Evolutionary conservation across 2,113 vertebrate species (phyloP).

Genomic region (Amblyopsis rosae): DNA sequence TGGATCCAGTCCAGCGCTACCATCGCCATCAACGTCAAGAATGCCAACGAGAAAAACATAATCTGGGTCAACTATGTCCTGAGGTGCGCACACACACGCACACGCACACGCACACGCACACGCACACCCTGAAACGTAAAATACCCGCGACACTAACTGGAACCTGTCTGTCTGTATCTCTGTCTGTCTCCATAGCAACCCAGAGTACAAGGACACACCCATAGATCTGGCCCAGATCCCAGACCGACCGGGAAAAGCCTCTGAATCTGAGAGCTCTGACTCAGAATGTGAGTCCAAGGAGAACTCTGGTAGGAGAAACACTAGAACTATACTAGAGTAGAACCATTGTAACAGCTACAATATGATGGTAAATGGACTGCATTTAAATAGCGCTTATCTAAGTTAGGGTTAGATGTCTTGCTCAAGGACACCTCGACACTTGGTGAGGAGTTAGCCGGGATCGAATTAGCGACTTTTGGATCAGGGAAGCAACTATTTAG

Average conservation of each 20-base stretch:
- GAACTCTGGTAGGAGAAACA: conserved; percentile 85
- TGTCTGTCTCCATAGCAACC: conserved; percentile 80
- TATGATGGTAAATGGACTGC: too few relatives aligned
- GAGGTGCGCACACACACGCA: conserved; percentile 78
- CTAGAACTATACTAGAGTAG: too few relatives aligned
- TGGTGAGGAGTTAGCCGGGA: too few relatives aligned
- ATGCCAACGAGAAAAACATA: conserved; percentile 94
- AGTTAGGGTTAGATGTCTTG: too few relatives aligned
- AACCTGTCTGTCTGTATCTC: conserved; percentile 4
- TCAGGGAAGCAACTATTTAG: too few relatives aligned
- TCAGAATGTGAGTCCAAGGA: conserved; percentile 98
- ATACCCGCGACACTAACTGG: too few relatives aligned
- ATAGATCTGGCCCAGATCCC: conserved; percentile 97
- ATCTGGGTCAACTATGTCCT: conserved; percentile 99
- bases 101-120: not conserved
- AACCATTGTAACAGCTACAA: too few relatives aligned
- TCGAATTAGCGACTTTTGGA: too few relatives aligned
- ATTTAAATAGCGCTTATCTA: too few relatives aligned
- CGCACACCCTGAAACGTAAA: not conserved
- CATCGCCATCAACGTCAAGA: conserved; percentile 96
- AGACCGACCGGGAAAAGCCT: conserved; percentile 93
- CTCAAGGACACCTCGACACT: too few relatives aligned
- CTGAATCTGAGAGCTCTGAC: conserved; percentile 96
- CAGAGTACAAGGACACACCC: conserved; percentile 94
- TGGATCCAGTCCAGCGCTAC: conserved; percentile 99